A percentile compares a stretch with the other conserved stretches of the same genome.
Evolutionary conservation across 2,113 vertebrate species (phyloP).

Genomic region (Poeciliopsis retropinna): DNA sequence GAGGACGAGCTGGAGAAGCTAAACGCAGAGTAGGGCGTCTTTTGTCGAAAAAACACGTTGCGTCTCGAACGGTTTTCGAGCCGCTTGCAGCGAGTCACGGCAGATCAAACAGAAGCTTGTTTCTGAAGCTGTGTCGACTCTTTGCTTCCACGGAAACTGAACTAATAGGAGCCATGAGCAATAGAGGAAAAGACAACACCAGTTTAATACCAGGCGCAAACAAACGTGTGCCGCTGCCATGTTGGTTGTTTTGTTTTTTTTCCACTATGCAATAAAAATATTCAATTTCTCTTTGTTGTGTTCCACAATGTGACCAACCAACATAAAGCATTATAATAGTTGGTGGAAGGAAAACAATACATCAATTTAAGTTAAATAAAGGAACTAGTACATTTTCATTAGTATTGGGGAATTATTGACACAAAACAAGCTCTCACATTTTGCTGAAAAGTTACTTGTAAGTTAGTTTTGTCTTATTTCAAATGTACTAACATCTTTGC

Average conservation of each 20-base stretch:
- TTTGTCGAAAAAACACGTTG: slow-evolving; percentile 7
- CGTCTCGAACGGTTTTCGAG: neutral
- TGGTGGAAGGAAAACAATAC: no score
- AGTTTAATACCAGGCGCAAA: slow-evolving; percentile 30
- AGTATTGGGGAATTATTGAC: no score
- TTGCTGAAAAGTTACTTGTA: no score
- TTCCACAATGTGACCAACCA: neutral
- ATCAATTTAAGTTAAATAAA: no score
- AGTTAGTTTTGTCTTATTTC: no score
- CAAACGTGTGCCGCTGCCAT: slow-evolving; percentile 6
- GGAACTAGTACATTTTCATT: no score
- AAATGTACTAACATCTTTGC: no score
- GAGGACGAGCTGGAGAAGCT: neutral
- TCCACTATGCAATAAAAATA: no score
- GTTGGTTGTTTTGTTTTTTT: neutral
- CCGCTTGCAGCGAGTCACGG: slow-evolving; percentile 22
- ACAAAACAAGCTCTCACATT: no score
- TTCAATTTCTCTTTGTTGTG: no score
- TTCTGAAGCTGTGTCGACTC: slow-evolving; percentile 35
- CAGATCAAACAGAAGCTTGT: slow-evolving; percentile 42
- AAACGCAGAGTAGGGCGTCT: neutral
- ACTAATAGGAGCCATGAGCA: slow-evolving; percentile 20
- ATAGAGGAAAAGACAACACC: slow-evolving; percentile 7
- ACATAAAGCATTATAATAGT: no score
- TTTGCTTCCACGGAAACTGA: slow-evolving; percentile 32